These are phyloP conservation scores for Drosophila birchii DNA, from an alignment of 2,888 invertebrate genomes.

Conservation along the genomic window DNA sequence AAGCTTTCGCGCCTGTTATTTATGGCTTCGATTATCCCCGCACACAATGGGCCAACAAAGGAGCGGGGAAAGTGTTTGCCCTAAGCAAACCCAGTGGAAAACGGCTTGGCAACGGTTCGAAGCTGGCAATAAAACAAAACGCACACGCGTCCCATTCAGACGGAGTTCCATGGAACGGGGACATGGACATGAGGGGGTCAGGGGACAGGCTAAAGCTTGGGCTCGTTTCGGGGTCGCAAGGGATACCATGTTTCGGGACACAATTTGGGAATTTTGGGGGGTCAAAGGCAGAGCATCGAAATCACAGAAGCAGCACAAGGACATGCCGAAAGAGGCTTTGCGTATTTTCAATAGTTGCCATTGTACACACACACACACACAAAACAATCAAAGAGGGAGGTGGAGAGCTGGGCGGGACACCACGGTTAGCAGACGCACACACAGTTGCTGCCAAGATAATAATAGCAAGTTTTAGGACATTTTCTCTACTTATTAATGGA, in stretches of 20 bases:
- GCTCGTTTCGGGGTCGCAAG: slow-evolving; percentile 2
- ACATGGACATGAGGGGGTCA: not conserved
- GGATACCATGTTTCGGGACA: slow-evolving; percentile 38
- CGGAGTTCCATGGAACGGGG: slow-evolving; percentile 1
- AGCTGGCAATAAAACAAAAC: slow-evolving; percentile 74
- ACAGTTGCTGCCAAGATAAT: slow-evolving; percentile 3
- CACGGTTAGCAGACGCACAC: slow-evolving; percentile 10
- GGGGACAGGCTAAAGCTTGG: slow-evolving; percentile 5
- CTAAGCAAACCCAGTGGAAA: slow-evolving; percentile 53
- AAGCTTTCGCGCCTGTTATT: slow-evolving; percentile 75
- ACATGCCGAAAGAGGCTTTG: slow-evolving; percentile 74
- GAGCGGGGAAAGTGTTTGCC: slow-evolving; percentile 65
- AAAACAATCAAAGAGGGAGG: slow-evolving; percentile 25
- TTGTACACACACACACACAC: slow-evolving; percentile 62
- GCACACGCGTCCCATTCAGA: slow-evolving; percentile 56
- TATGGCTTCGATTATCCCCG: slow-evolving; percentile 78
- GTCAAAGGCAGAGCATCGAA: slow-evolving; percentile 61
- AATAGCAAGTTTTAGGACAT: not conserved
- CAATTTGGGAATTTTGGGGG: slow-evolving; percentile 36
- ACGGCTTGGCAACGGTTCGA: slow-evolving; percentile 61
- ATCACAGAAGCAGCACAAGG: slow-evolving; percentile 78
- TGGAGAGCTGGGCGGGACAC: not conserved
- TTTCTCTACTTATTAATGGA: not conserved
- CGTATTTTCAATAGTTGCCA: slow-evolving; percentile 77
- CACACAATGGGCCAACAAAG: slow-evolving; percentile 66